Evolutionary conservation across 2,797 vertebrate genomes (phyloP), one percentile per base, ranked within the genome.

Genomic region (Spea hammondii): DNA sequence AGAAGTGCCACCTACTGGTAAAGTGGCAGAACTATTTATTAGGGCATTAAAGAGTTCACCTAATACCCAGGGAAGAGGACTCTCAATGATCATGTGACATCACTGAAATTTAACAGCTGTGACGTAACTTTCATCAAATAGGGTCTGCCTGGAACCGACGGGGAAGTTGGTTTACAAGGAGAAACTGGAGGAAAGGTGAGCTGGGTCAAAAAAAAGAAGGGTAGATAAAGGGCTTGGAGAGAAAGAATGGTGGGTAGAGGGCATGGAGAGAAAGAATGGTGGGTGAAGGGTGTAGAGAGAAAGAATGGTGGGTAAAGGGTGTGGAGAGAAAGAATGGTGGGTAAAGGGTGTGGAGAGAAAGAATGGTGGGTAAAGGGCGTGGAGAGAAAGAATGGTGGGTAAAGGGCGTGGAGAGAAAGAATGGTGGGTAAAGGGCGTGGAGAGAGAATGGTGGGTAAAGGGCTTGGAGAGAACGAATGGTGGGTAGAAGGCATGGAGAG

Each of bases 111-210:
- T 14, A 13, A 6, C 44, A 47, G 10, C n/a, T 73, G 32, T 64
- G 32, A 32, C 67, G 44, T 47, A 8, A 67, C 47, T 55, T 64
- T 49, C 80, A n/a, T 72, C 57, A 80, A 83, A 10, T 77, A 99
- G 97, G 97, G 97, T 82, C 86, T 86, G 77, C 91, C 94, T 84
- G 97, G 97, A 77, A 83, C 86, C 75, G 96, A 97, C 84, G 97
- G 97, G 79, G 96, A 97, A 73, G 76, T 86, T 55, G 97, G 97
- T 79, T 85, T 89, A 44, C 87, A 91, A 55, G 97, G 97, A 74
- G 97, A 98, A 82, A 90, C 89, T 6, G 97, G 96, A 0, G 60
- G 84, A 82, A 97, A 97, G 95, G 97, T 98, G 86, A 92, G 82
- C 12, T 10, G 55, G 3, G 12, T 57, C 9, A 57, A 5, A 12